A percentile compares a stretch with the other conserved stretches of the same genome.
Evolutionary conservation across 2,888 invertebrate species (phyloP).

Genomic region (Taphrorychus bicolor): DNA sequence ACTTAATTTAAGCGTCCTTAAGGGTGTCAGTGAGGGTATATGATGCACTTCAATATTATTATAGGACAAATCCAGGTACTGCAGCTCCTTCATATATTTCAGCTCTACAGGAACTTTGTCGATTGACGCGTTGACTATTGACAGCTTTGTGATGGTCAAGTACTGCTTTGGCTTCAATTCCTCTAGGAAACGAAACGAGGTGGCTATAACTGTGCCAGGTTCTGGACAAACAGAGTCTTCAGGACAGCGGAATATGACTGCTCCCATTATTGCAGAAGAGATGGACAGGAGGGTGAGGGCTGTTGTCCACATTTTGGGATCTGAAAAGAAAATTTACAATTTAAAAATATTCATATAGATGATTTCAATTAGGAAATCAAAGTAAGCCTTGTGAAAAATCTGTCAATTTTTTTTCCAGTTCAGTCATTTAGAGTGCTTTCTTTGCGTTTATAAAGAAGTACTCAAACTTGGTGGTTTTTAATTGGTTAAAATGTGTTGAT

Average conservation of each 20-base stretch:
- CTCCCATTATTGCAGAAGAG: conserved; percentile 45
- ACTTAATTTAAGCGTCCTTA: conserved; percentile 52
- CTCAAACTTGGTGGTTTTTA: no score
- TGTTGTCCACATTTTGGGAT: conserved; percentile 46
- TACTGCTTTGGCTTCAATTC: conserved; percentile 59
- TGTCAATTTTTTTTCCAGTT: no score
- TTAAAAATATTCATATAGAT: neutral
- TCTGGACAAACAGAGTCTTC: conserved; percentile 66
- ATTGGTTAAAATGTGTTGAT: no score
- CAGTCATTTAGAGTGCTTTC: no score
- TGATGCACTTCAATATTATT: conserved; percentile 48
- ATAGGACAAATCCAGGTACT: conserved; percentile 52
- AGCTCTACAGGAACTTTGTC: conserved; percentile 53
- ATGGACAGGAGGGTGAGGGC: conserved; percentile 38
- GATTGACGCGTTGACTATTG: conserved; percentile 49
- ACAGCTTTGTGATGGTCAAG: conserved; percentile 49
- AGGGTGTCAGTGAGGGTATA: conserved; percentile 49
- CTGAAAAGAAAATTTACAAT: conserved; percentile 45
- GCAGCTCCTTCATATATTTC: conserved; percentile 53
- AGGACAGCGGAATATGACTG: conserved; percentile 61
- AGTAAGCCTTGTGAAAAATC: no score
- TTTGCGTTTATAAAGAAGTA: no score
- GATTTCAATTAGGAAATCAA: no score
- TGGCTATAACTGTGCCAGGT: conserved; percentile 72
- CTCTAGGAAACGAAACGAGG: conserved; percentile 78